These are phyloP conservation scores for Sebastes diploproa DNA, from an alignment of 2,797 vertebrate genomes.

Conservation along the genomic window DNA sequence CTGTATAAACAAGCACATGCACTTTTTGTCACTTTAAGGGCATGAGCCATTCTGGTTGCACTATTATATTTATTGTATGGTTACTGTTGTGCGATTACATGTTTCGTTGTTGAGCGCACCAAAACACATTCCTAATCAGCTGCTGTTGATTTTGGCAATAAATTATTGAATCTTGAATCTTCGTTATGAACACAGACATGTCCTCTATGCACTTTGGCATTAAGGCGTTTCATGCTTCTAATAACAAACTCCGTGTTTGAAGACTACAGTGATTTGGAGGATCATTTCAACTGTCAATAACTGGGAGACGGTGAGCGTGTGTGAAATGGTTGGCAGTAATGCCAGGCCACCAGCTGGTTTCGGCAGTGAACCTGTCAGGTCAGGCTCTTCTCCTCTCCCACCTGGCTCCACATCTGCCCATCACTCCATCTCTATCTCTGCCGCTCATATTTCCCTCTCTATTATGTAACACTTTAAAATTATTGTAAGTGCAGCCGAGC, in stretches of 20 bases:
- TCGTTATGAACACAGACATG: conserved; percentile 8
- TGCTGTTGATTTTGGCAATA: too few relatives aligned
- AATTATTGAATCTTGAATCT: background rate
- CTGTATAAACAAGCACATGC: too few relatives aligned
- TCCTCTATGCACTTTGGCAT: conserved; percentile 3
- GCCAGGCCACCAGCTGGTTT: conserved; percentile 11
- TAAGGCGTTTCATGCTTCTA: background rate
- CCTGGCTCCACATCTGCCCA: conserved; percentile 39
- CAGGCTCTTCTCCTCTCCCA: conserved; percentile 13
- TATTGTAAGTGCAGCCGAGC: conserved; percentile 2
- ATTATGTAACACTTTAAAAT: conserved; percentile 37
- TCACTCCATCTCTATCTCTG: background rate
- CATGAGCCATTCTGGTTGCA: too few relatives aligned
- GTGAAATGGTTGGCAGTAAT: conserved; percentile 2
- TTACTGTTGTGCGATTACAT: too few relatives aligned
- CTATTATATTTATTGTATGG: too few relatives aligned
- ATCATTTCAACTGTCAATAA: conserved; percentile 15
- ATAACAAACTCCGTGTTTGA: background rate
- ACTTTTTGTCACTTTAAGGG: too few relatives aligned
- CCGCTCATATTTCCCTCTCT: background rate
- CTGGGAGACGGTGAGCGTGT: background rate
- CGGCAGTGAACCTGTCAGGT: conserved; percentile 7
- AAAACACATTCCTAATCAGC: too few relatives aligned
- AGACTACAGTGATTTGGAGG: background rate
- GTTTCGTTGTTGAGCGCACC: too few relatives aligned